phyloP scores from a whole-genome alignment of 1,140 invertebrate genomes.

The Bombus turneri region DNA sequence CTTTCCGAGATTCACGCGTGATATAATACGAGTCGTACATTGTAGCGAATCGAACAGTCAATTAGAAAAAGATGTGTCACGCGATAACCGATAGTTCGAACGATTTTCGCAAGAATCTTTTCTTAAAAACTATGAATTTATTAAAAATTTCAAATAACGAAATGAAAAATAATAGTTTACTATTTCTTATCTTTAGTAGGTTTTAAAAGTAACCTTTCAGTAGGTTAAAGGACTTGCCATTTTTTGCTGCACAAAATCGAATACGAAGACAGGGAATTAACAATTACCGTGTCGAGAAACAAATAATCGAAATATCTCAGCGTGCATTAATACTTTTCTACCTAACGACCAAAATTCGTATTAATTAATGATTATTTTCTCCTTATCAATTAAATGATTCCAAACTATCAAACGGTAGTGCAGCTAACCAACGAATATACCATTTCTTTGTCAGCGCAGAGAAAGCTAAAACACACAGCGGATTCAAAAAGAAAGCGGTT shows the following conservation, averaged over 20 bases:
- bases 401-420: neutral
- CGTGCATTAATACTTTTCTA: neutral
- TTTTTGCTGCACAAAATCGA: too few species aligned
- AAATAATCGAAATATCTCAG: neutral
- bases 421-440: neutral
- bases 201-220: too few species aligned
- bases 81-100: neutral
- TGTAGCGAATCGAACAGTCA: neutral
- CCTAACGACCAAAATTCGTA: neutral
- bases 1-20: conserved; percentile 9
- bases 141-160: neutral
- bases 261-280: too few species aligned
- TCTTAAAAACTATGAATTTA: neutral
- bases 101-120: neutral
- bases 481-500: neutral
- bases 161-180: too few species aligned
- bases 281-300: too few species aligned
- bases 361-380: too few species aligned
- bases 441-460: neutral
- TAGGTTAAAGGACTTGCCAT: too few species aligned
- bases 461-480: too few species aligned
- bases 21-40: neutral
- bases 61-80: neutral
- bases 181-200: too few species aligned
- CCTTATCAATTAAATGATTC: neutral